phyloP scores from a whole-genome alignment of 2,797 vertebrate genomes.

The Sebastes umbrosus region DNA sequence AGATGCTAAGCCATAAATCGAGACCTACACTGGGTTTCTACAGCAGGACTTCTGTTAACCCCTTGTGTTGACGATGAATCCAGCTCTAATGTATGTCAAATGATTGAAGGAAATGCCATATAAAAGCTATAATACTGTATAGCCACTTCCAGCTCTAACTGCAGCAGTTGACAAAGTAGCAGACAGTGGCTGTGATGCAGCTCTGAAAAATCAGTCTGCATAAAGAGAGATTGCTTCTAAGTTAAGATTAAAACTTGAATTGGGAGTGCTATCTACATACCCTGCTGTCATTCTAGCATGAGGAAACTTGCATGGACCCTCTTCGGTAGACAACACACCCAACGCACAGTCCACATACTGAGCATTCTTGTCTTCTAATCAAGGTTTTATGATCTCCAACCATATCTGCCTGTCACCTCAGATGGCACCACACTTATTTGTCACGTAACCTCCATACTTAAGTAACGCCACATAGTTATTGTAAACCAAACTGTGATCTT shows the following conservation, averaged over 20 bases:
- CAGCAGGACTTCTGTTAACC: background rate
- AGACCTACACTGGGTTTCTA: background rate
- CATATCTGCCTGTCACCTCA: background rate
- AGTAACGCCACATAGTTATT: too few species aligned
- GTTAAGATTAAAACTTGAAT: background rate
- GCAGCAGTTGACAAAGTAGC: background rate
- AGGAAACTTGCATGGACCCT: too few species aligned
- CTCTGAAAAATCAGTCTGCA: background rate
- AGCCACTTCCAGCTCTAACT: background rate
- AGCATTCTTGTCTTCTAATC: background rate
- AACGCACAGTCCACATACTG: background rate
- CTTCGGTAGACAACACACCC: background rate
- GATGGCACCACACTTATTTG: background rate
- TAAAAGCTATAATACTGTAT: background rate
- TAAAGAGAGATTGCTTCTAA: background rate
- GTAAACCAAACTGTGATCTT: too few species aligned
- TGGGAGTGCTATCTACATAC: background rate
- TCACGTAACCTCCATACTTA: background rate
- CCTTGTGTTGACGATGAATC: background rate
- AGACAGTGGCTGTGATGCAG: background rate
- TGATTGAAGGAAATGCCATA: too few species aligned
- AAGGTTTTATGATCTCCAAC: background rate
- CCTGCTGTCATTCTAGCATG: background rate
- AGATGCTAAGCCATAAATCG: accelerated
- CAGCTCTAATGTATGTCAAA: background rate